Evolutionary conservation across 1,140 invertebrate genomes (phyloP).

Genomic region (Euura lappo): DNA sequence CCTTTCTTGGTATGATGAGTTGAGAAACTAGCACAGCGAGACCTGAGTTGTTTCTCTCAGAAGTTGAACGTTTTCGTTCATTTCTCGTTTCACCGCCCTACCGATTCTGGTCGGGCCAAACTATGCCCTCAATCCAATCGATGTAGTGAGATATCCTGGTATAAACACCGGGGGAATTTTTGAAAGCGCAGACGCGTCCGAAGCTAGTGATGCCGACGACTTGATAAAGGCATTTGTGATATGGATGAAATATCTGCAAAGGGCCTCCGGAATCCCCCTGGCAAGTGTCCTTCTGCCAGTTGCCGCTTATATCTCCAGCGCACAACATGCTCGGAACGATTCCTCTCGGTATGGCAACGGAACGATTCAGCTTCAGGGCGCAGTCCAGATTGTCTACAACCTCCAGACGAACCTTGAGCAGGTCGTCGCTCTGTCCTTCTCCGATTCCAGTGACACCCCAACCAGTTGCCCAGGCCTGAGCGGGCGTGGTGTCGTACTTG

Average conservation of each 20-base stretch:
- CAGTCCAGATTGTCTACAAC: constrained; percentile 64
- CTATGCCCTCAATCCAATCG: constrained; percentile 71
- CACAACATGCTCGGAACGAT: constrained; percentile 69
- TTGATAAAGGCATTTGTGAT: constrained; percentile 53
- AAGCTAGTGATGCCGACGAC: constrained; percentile 71
- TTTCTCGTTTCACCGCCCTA: too few species aligned
- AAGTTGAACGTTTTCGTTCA: too few species aligned
- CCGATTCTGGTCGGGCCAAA: constrained; percentile 56
- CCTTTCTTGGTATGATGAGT: too few species aligned
- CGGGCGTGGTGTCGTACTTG: constrained; percentile 33
- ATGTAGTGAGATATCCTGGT: constrained; percentile 71
- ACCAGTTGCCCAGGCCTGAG: constrained; percentile 57
- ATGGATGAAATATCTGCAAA: constrained; percentile 44
- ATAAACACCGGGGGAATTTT: constrained; percentile 68
- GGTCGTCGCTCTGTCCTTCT: constrained; percentile 58
- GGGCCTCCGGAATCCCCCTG: constrained; percentile 67
- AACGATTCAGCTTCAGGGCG: constrained; percentile 42
- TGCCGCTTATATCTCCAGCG: constrained; percentile 70
- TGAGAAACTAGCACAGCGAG: too few species aligned
- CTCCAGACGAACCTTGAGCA: constrained; percentile 68
- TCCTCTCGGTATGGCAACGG: constrained; percentile 47
- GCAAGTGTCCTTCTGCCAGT: constrained; percentile 41
- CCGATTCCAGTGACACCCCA: constrained; percentile 61
- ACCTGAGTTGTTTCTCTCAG: too few species aligned
- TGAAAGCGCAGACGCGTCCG: constrained; percentile 64